Evolutionary conservation across 1,140 invertebrate genomes (phyloP).

Genomic region (Panonychus citri): DNA sequence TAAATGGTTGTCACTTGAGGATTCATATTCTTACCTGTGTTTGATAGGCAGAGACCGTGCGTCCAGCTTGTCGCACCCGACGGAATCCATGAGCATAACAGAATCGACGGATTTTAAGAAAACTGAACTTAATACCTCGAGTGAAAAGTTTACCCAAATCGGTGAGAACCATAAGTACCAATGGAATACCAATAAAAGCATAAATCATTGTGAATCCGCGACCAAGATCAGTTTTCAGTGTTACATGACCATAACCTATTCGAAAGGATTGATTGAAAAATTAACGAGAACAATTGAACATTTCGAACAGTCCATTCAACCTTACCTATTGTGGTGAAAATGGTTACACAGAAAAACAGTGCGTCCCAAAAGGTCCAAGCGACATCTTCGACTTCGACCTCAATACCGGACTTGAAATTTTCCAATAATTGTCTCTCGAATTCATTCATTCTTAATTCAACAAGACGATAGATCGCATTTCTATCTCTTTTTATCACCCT

Average conservation of each 20-base stretch:
- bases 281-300: neutral
- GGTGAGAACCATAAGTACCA: slow-evolving; percentile 68
- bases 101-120: slow-evolving; percentile 59
- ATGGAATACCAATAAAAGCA: slow-evolving; percentile 78
- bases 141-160: slow-evolving; percentile 81
- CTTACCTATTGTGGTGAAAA: slow-evolving; percentile 76
- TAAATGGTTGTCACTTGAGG: neutral
- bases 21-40: slow-evolving; percentile 31
- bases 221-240: slow-evolving; percentile 57
- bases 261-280: neutral
- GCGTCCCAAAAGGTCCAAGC: slow-evolving; percentile 82
- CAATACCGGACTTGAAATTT: slow-evolving; percentile 52
- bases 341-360: slow-evolving; percentile 67
- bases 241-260: slow-evolving; percentile 69
- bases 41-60: slow-evolving; percentile 29
- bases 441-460: slow-evolving; percentile 46
- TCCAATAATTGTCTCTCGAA: slow-evolving; percentile 65
- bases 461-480: slow-evolving; percentile 66
- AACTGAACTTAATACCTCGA: slow-evolving; percentile 72
- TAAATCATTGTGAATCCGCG: slow-evolving; percentile 70
- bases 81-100: slow-evolving; percentile 42
- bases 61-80: slow-evolving; percentile 9
- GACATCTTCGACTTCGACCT: slow-evolving; percentile 50
- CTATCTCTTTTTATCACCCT: slow-evolving; percentile 22
- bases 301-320: no score